A percentile compares a stretch with the other conserved stretches of the same genome.
Conservation (phyloP, 2,797 vertebrate species). For the Galago senegalensis region DNA sequence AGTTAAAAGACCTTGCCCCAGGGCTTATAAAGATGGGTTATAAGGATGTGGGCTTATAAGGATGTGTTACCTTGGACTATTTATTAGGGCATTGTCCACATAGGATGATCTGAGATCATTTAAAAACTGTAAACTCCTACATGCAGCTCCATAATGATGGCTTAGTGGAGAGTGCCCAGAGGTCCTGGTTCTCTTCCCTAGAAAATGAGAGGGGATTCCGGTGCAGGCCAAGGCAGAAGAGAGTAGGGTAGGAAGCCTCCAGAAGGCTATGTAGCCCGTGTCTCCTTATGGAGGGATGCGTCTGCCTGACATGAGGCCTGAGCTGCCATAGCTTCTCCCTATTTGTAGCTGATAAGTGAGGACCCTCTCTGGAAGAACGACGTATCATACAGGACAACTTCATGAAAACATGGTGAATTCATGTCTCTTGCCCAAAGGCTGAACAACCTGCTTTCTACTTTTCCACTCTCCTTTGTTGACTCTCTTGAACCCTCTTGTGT, state of each 20-base stretch:
- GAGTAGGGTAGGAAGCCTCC: too few relatives aligned
- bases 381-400: background rate
- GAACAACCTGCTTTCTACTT: background rate
- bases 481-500: background rate
- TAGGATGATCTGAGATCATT: background rate
- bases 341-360: background rate
- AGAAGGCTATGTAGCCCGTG: background rate
- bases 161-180: background rate
- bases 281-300: rapidly evolving
- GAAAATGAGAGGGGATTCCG: background rate
- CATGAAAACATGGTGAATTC: background rate
- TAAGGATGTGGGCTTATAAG: background rate
- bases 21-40: too few relatives aligned
- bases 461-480: background rate
- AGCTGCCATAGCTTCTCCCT: background rate
- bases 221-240: too few relatives aligned
- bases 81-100: background rate
- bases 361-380: background rate
- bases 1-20: background rate
- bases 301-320: background rate
- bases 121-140: too few relatives aligned
- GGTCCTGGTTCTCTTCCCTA: background rate
- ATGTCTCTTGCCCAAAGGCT: background rate
- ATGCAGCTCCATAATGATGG: background rate
- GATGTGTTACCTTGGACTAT: background rate